Base-by-base conservation (phyloP, 2,888 invertebrate species). In the Bellardia pandia region DNA sequence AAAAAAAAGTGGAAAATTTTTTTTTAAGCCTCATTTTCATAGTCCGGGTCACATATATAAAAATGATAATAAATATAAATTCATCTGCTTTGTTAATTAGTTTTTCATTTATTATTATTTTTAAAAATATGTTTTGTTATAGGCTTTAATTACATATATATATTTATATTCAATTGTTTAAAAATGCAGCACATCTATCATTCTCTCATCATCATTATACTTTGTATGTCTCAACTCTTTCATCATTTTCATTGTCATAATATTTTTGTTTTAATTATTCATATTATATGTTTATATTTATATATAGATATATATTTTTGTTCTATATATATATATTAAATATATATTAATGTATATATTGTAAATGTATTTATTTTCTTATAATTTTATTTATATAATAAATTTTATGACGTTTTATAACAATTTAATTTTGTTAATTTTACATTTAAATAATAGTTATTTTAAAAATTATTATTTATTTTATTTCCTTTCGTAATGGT, bases 321-420 rank as follows among this genome's bases (percentile, higher is more conserved):
- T 75, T 48, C 45, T 64, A 66, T 83, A 75, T 79, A 72, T 69
- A 72, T 69, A 72, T 71, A 64, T 75, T 81, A 76, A 75, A 74
- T 78, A 72, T 74, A 69, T 69, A 68, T 74, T 77, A 37, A 37
- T 37, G 37, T 37, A 71, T 71, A 83, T 85, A 60, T 83, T 58
- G 69, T 77, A 72, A 80, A 81, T 71, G 48, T 83, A 76, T 74
- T 79, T 76, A 69, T 33, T 51, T 64, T 68, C 74, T 62, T 77
- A 48, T 76, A 51, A 74, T 66, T 69, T 74, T 66, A 80, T 60
- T 85, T 74, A 72, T 86, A 77, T 81, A 86, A 84, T 84, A 86
- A 86, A 86, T 76, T 83, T 86, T 83, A 79, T 79, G 83, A 84
- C 45, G 79, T 66, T 83, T 83, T 80, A 72, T 86, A 86, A 86